Percentiles rank a stretch among this genome's conserved stretches.
Evolutionary conservation across 1,140 invertebrate genomes (phyloP).

Genomic region (Danaus melanippus): DNA sequence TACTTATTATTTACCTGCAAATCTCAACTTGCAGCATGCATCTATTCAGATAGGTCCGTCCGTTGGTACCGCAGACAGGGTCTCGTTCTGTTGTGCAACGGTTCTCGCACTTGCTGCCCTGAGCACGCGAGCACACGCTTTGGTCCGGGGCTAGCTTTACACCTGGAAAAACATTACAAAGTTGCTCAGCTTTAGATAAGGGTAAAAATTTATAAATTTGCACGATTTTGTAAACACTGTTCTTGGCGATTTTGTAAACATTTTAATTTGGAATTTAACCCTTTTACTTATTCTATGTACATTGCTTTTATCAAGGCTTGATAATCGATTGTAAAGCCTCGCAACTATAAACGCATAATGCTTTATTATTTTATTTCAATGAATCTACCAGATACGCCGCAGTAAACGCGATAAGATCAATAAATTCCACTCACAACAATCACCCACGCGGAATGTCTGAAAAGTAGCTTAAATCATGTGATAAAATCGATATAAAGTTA

Average conservation of each 20-base stretch:
- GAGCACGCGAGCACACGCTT: conserved; percentile 75
- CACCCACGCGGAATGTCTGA: background rate
- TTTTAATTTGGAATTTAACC: no score
- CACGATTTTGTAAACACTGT: no score
- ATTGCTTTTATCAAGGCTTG: background rate
- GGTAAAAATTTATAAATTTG: no score
- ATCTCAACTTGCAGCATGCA: conserved; percentile 92
- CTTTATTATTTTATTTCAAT: conserved; percentile 5
- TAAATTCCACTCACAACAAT: no score
- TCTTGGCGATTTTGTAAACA: no score
- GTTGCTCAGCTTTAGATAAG: no score
- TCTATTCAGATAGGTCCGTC: conserved; percentile 89
- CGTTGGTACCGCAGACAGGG: conserved; percentile 92
- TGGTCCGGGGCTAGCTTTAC: conserved; percentile 74
- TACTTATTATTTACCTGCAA: conserved; percentile 74
- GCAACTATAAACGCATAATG: conserved; percentile 2
- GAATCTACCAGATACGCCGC: background rate
- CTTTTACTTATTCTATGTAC: no score
- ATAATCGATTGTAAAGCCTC: conserved; percentile 1
- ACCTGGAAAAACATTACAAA: conserved; percentile 54
- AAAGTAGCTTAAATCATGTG: conserved; percentile 6
- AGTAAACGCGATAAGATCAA: no score
- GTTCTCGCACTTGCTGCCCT: conserved; percentile 83
- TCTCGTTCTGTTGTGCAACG: conserved; percentile 87
- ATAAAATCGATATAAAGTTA: conserved; percentile 1